Percentiles rank a stretch among this genome's conserved stretches.
Evolutionary conservation across 2,888 invertebrate species (phyloP).

Genomic region (Trachelus iudaicus): DNA sequence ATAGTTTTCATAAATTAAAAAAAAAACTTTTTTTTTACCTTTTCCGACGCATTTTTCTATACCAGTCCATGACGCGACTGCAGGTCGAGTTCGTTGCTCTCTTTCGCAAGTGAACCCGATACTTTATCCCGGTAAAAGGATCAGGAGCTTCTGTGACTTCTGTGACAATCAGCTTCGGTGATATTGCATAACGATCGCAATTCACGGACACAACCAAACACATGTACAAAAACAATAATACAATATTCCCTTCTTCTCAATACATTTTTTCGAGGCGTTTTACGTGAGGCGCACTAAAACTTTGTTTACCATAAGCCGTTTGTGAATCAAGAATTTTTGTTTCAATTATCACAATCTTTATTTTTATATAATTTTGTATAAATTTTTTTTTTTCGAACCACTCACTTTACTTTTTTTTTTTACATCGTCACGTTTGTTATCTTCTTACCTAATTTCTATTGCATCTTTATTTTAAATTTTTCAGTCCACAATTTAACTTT

Average conservation of each 20-base stretch:
- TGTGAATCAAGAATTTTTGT: not conserved
- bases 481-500: not conserved
- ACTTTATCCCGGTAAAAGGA: not conserved
- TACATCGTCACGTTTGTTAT: too few species aligned
- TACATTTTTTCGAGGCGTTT: not conserved
- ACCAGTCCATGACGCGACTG: constrained; percentile 14
- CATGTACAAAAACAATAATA: not conserved
- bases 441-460: not conserved
- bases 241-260: not conserved
- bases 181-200: not conserved
- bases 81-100: not conserved
- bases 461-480: not conserved
- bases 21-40: constrained; percentile 1
- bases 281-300: not conserved
- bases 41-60: constrained; percentile 16
- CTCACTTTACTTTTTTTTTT: not conserved
- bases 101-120: not conserved
- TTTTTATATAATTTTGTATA: not conserved
- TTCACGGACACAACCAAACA: not conserved
- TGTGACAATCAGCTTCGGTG: not conserved
- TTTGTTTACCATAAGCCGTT: not conserved
- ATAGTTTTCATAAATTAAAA: not conserved
- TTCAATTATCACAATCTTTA: not conserved
- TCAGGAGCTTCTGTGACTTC: not conserved
- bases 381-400: not conserved